Evolutionary conservation across 1,140 invertebrate species (phyloP).

Genomic region (Drepana arcuata): DNA sequence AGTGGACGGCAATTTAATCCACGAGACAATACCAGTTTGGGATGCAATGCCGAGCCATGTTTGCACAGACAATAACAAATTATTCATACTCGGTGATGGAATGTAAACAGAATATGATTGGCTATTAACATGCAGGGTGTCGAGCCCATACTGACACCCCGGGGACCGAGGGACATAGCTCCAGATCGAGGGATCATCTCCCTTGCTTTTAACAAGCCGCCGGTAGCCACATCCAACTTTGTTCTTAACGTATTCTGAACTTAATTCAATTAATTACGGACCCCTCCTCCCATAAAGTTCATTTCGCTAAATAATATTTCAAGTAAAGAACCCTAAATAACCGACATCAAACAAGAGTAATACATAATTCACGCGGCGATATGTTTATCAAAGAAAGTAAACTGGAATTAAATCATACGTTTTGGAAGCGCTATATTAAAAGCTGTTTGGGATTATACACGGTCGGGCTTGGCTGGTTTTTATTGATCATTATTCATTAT

Average conservation of each 20-base stretch:
- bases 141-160: conserved; percentile 21
- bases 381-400: conserved; percentile 39
- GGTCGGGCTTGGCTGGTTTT: conserved; percentile 41
- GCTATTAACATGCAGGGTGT: conserved; percentile 58
- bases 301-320: conserved; percentile 66
- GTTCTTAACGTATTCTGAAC: conserved; percentile 61
- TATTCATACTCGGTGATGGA: conserved; percentile 69
- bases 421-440: conserved; percentile 21
- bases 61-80: conserved; percentile 69
- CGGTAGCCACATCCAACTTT: conserved; percentile 51
- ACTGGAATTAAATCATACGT: conserved; percentile 31
- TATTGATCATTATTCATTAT: conserved; percentile 63
- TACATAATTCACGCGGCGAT: conserved; percentile 24
- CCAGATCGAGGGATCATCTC: conserved; percentile 43
- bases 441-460: conserved; percentile 20
- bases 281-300: conserved; percentile 41
- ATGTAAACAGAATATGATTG: conserved; percentile 72
- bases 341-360: conserved; percentile 27
- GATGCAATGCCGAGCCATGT: conserved; percentile 43
- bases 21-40: conserved; percentile 60
- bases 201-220: conserved; percentile 59
- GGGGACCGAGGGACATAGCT: conserved; percentile 25
- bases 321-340: conserved; percentile 27
- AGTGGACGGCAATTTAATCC: conserved; percentile 56
- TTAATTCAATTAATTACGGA: conserved; percentile 67